phyloP scores from a whole-genome alignment of 2,797 vertebrate genomes.

The Enteromius argenteus region DNA sequence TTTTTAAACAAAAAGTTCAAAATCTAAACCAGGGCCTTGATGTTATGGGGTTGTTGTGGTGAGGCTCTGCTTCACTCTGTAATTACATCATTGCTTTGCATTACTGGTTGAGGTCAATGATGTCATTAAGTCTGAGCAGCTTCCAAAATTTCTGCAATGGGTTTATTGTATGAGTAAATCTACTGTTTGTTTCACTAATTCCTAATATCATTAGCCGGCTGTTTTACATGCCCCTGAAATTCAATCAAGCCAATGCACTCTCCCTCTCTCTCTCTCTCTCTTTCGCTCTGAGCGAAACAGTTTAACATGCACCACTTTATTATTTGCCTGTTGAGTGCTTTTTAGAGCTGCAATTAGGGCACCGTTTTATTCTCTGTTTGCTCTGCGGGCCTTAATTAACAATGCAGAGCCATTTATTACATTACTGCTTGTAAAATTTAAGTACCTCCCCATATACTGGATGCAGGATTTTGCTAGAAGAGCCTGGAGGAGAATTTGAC shows the following conservation, averaged over 20 bases:
- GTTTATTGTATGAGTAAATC: slow-evolving; percentile 70
- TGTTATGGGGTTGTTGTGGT: slow-evolving; percentile 3
- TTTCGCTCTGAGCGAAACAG: slow-evolving; percentile 45
- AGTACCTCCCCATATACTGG: slow-evolving; percentile 67
- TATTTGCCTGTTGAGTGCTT: slow-evolving; percentile 54
- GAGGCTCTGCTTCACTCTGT: slow-evolving; percentile 25
- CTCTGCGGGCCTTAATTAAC: slow-evolving; percentile 78
- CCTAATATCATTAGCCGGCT: slow-evolving; percentile 68
- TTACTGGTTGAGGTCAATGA: slow-evolving; percentile 63
- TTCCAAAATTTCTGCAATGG: slow-evolving; percentile 66
- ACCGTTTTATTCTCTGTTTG: slow-evolving; percentile 73
- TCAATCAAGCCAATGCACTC: slow-evolving; percentile 70
- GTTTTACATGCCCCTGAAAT: slow-evolving; percentile 71
- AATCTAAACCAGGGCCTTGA: background rate
- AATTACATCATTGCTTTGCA: slow-evolving; percentile 45
- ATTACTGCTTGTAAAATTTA: slow-evolving; percentile 68
- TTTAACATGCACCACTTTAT: slow-evolving; percentile 54
- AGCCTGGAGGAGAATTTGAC: slow-evolving; percentile 69
- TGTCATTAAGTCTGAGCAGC: slow-evolving; percentile 68
- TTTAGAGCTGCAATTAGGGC: slow-evolving; percentile 71
- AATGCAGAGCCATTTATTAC: slow-evolving; percentile 77
- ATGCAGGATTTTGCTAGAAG: slow-evolving; percentile 72
- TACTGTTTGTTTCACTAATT: slow-evolving; percentile 77
- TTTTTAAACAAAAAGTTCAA: background rate
- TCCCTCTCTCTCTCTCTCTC: slow-evolving; percentile 57